Evolutionary conservation across 2,888 invertebrate genomes (phyloP).

Genomic region (Cremastinae sp.): DNA sequence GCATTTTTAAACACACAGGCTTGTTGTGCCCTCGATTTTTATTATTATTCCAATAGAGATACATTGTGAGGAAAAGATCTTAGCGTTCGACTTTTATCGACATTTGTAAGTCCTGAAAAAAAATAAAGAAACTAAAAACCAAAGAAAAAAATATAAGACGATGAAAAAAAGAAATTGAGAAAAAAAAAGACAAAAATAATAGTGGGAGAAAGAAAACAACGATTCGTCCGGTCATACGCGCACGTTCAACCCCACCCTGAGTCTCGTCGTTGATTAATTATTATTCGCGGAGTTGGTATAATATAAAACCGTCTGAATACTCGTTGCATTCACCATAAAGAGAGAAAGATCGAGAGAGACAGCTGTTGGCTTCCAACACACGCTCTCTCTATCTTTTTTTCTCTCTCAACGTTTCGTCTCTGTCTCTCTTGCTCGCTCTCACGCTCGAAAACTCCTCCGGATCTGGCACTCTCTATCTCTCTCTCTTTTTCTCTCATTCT

Average conservation of each 20-base stretch:
- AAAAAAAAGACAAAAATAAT: neutral
- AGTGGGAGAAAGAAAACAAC: neutral
- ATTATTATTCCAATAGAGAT: conserved; percentile 33
- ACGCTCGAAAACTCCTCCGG: conserved; percentile 23
- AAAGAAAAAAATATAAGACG: neutral
- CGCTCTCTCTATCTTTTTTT: conserved; percentile 29
- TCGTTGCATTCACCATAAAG: conserved; percentile 49
- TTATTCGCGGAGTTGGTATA: conserved; percentile 60
- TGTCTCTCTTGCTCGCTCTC: conserved; percentile 34
- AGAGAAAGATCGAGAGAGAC: conserved; percentile 37
- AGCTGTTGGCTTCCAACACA: conserved; percentile 45
- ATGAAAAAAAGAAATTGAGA: neutral
- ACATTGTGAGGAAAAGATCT: neutral
- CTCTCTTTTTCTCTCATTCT: conserved; percentile 25
- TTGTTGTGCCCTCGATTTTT: conserved; percentile 20
- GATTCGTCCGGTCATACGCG: conserved; percentile 29
- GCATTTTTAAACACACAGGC: neutral
- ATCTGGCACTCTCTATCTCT: conserved; percentile 21
- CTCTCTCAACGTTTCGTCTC: conserved; percentile 28
- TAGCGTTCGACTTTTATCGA: conserved; percentile 38
- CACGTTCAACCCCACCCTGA: conserved; percentile 13
- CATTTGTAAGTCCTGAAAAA: conserved; percentile 12
- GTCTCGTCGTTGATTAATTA: conserved; percentile 56
- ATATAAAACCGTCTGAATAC: conserved; percentile 60
- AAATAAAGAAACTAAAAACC: conserved; percentile 4